Percentiles rank a stretch among this genome's conserved stretches.
These are phyloP conservation scores for Sylvietta virens DNA, from an alignment of 2,113 vertebrate species.

Conservation along the genomic window DNA sequence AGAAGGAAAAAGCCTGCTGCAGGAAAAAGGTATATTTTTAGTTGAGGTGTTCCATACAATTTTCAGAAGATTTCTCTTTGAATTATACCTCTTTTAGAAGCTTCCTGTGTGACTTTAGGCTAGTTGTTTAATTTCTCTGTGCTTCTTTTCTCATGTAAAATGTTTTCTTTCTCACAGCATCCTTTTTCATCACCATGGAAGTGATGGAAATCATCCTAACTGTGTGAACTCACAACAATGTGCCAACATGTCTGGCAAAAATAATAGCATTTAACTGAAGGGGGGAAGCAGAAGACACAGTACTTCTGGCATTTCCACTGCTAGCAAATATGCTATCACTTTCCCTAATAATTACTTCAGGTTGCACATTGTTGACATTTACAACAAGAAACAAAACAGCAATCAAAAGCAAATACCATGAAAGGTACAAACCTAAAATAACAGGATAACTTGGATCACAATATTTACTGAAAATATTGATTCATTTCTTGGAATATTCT, in stretches of 20 bases:
- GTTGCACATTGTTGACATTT: slow-evolving; percentile 39
- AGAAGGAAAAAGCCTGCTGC: background rate
- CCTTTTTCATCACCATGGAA: background rate
- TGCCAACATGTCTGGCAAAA: background rate
- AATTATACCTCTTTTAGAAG: background rate
- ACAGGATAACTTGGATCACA: background rate
- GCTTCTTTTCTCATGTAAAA: background rate
- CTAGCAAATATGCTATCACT: background rate
- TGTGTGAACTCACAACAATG: background rate
- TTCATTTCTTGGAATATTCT: background rate
- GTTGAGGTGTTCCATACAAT: background rate
- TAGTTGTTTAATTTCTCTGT: background rate
- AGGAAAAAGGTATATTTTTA: background rate
- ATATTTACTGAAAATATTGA: slow-evolving; percentile 31
- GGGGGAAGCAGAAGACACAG: background rate
- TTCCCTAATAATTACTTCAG: slow-evolving; percentile 39
- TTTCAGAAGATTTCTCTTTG: background rate
- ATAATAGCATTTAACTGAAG: background rate
- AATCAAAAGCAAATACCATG: slow-evolving; percentile 4
- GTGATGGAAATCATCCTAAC: background rate
- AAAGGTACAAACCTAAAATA: slow-evolving; percentile 11
- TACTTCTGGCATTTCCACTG: slow-evolving; percentile 38
- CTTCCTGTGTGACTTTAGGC: background rate
- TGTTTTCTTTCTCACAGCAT: background rate
- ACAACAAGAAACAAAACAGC: slow-evolving; percentile 27